Conservation (phyloP, 2,797 vertebrate genomes). For the Acanthiza pusilla region DNA sequence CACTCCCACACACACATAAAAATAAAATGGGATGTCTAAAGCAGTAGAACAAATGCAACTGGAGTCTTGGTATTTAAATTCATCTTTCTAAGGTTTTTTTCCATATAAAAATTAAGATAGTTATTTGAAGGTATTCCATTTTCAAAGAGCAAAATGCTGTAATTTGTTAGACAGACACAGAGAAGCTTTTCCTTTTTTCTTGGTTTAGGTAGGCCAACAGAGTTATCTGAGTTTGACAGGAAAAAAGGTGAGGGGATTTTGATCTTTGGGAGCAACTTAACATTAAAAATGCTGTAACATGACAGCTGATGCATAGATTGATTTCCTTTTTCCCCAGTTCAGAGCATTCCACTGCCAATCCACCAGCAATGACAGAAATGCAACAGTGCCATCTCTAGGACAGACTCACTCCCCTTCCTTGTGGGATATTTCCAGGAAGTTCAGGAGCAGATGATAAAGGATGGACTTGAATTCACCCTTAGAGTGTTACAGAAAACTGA, state of each 20-base stretch:
- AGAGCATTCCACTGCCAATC: not conserved
- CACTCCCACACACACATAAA: not conserved
- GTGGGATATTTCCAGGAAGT: not conserved
- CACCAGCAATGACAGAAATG: not conserved
- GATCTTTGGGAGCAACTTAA: conserved; percentile 24
- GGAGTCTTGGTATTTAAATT: conserved; percentile 1
- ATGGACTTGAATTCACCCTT: not conserved
- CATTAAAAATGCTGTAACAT: not conserved
- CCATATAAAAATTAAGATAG: not conserved
- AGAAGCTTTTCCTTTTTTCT: conserved; percentile 20
- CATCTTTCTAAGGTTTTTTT: not conserved
- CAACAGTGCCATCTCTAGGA: conserved; percentile 76
- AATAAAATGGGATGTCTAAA: conserved; percentile 26
- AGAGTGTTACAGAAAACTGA: not conserved
- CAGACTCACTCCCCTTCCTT: not conserved
- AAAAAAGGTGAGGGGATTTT: conserved; percentile 15
- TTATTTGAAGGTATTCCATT: conserved; percentile 26
- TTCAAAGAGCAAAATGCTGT: conserved; percentile 43
- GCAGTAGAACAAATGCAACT: not conserved
- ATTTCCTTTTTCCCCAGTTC: conserved; percentile 26
- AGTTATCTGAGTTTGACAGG: conserved; percentile 52
- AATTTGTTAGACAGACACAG: conserved; percentile 42
- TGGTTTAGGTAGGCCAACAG: conserved; percentile 43
- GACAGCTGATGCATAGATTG: not conserved
- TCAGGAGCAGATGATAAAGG: not conserved